These are phyloP conservation scores for Thera britannica DNA, from an alignment of 2,888 invertebrate species.

Conservation along the genomic window DNA sequence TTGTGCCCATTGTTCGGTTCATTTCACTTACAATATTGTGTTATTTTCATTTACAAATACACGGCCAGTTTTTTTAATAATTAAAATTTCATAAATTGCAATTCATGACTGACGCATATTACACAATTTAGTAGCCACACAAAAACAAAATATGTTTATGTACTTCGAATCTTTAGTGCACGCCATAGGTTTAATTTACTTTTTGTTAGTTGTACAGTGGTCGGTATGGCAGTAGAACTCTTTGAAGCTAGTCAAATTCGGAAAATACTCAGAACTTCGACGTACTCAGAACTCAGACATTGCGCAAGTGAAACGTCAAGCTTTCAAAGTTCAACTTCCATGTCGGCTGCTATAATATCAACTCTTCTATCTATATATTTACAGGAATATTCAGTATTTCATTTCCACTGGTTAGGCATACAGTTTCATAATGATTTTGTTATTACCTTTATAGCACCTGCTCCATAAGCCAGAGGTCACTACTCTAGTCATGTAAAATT, in stretches of 20 bases:
- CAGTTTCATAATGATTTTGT: constrained; percentile 33
- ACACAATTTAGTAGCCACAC: constrained; percentile 36
- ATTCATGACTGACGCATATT: constrained; percentile 8
- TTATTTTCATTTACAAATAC: too few species aligned
- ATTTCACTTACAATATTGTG: not conserved
- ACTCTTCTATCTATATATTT: constrained; percentile 30
- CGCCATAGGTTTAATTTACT: constrained; percentile 1
- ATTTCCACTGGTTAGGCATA: constrained; percentile 31
- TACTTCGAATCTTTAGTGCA: not conserved
- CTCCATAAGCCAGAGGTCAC: constrained; percentile 34
- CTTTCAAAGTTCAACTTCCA: not conserved
- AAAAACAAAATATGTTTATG: constrained; percentile 11
- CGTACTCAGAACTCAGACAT: too few species aligned
- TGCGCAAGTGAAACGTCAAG: too few species aligned
- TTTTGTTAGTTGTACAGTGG: not conserved
- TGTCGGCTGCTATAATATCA: constrained; percentile 24
- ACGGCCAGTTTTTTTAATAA: too few species aligned
- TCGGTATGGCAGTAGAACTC: not conserved
- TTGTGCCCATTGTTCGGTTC: not conserved
- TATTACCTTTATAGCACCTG: constrained; percentile 39
- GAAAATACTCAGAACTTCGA: too few species aligned
- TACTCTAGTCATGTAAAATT: constrained; percentile 33
- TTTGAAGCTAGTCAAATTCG: not conserved
- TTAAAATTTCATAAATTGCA: too few species aligned
- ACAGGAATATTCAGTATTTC: constrained; percentile 28